phyloP scores from a whole-genome alignment of 2,888 invertebrate genomes.

The Parapristionchus giblindavisi region DNA sequence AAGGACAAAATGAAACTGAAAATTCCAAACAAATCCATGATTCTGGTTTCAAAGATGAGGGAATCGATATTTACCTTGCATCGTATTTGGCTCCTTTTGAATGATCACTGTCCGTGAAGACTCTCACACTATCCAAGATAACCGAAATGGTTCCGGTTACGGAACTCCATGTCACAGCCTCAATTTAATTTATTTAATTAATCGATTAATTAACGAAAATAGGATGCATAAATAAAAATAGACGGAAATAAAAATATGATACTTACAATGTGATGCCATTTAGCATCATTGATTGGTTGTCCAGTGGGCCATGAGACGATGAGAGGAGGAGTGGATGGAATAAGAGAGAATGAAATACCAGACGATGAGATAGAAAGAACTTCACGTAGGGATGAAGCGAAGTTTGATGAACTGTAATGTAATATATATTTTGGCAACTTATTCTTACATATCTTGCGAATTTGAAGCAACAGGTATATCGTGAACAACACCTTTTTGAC shows the following conservation, averaged over 20 bases:
- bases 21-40: not conserved
- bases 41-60: not conserved
- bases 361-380: slow-evolving; percentile 89
- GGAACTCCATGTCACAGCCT: slow-evolving; percentile 93
- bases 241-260: not conserved
- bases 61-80: slow-evolving; percentile 77
- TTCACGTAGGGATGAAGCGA: slow-evolving; percentile 78
- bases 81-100: slow-evolving; percentile 84
- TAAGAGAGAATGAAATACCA: slow-evolving; percentile 89
- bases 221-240: no score
- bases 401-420: slow-evolving; percentile 79
- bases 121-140: slow-evolving; percentile 93
- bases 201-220: no score
- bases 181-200: slow-evolving; percentile 76
- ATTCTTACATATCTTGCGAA: no score
- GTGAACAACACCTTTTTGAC: no score
- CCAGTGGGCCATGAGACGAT: slow-evolving; percentile 57
- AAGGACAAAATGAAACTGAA: no score
- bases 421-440: no score
- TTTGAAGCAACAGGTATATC: no score
- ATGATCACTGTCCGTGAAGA: slow-evolving; percentile 89
- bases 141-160: slow-evolving; percentile 85
- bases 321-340: slow-evolving; percentile 70
- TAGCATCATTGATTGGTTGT: slow-evolving; percentile 84
- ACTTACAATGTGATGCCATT: slow-evolving; percentile 80